Evolutionary conservation across 2,888 invertebrate genomes (phyloP), one percentile per base, ranked within the genome.

Genomic region (Pachymerium ferrugineum): DNA sequence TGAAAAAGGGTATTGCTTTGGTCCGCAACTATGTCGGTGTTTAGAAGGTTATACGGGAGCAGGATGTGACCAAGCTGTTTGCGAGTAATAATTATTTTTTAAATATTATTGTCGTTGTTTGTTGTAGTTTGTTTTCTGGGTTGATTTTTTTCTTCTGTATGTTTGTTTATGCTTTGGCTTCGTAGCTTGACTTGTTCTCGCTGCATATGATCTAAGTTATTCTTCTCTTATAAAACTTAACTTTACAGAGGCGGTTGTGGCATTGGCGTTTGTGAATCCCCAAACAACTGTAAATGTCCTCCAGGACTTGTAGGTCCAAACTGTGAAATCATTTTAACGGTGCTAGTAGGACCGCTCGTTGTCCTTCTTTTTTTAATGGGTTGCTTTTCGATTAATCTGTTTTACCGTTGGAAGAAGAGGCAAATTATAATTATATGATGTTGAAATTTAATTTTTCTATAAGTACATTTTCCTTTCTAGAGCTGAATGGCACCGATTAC

Each of bases 201-300:
- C n/a, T n/a, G n/a, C n/a, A n/a, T n/a, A 54, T n/a, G 16, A 16
- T n/a, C 62, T n/a, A 54, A 12, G 10, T 6, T 8, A 19, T 6
- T 12, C 16, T 10, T 54, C 19, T 54, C 16, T n/a, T 54, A 8
- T 54, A n/a, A n/a, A n/a, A n/a, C n/a, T 54, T 54, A 12, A 16
- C 19, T 54, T 54, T 69, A n/a, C 14, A 71, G 71, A 8, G 71
- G 71, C 6, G 71, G 71, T 71, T 71, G 71, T 19, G 71, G 71
- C 19, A 22, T 35, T 38, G 71, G 71, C 8, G 3, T 19, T 1
- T 71, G 71, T n/a, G 38, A 33, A 35, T 33, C 28, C 5, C 31
- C 31, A 6, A 22, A 35, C n/a, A n/a, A 19, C 10, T 71, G 71
- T 35, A n/a, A n/a, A 2, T 71, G 71, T 35, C 71, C 71, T 22